phyloP scores from a whole-genome alignment of 2,113 vertebrate genomes.

The Panthera tigris region DNA sequence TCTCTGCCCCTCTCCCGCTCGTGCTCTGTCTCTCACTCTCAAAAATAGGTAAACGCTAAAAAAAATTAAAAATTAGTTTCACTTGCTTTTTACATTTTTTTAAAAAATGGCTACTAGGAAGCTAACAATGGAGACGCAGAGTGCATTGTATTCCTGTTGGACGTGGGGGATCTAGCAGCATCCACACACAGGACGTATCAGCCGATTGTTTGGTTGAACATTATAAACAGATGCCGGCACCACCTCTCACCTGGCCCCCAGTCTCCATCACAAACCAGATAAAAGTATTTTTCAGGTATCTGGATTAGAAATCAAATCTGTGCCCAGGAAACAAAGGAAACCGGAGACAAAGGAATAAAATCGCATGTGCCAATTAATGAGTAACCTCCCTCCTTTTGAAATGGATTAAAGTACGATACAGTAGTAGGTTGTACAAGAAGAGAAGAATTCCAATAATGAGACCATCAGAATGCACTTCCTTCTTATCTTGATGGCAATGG shows the following conservation, averaged over 20 bases:
- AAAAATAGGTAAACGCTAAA: too few species aligned
- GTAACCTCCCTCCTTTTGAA: neutral
- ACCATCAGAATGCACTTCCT: too few species aligned
- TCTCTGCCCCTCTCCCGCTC: too few species aligned
- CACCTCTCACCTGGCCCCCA: neutral
- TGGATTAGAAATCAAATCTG: neutral
- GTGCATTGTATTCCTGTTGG: neutral
- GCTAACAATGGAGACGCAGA: neutral
- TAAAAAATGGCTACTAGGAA: neutral
- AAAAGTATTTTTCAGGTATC: neutral
- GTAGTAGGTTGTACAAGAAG: neutral
- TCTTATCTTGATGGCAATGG: neutral
- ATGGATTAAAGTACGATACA: neutral
- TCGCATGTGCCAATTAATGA: neutral
- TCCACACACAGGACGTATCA: neutral
- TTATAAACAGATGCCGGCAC: neutral
- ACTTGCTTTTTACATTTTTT: neutral
- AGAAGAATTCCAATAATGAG: neutral
- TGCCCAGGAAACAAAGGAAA: neutral
- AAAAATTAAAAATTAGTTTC: neutral
- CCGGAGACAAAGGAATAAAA: neutral
- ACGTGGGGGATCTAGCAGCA: rapidly evolving
- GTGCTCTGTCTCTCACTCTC: too few species aligned
- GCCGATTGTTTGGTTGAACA: neutral
- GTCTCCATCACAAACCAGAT: neutral